A percentile compares a stretch with the other conserved stretches of the same genome.
These are phyloP conservation scores for Polietes domitor DNA, from an alignment of 2,888 invertebrate genomes.

Conservation along the genomic window DNA sequence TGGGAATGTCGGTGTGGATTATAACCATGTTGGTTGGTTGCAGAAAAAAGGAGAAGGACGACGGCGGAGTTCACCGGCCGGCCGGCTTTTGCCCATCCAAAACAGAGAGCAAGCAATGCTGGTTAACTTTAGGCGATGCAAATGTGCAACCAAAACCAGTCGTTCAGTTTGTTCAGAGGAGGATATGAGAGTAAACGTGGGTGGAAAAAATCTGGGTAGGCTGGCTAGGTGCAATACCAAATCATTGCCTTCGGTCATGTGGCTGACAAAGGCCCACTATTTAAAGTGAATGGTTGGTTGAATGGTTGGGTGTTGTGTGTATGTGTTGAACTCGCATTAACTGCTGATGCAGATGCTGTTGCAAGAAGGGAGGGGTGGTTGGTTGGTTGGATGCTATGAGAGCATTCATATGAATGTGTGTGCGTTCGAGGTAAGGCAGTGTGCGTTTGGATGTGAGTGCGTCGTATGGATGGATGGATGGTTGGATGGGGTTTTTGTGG, in stretches of 20 bases:
- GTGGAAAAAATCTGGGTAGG: constrained; percentile 51
- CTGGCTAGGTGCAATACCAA: constrained; percentile 41
- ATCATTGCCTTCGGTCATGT: constrained; percentile 41
- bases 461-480: constrained; percentile 25
- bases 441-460: not conserved
- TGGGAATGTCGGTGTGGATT: not conserved
- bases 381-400: not conserved
- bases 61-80: constrained; percentile 37
- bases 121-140: constrained; percentile 40
- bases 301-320: not conserved
- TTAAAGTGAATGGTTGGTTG: not conserved
- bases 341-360: constrained; percentile 39
- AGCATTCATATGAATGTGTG: constrained; percentile 20
- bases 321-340: not conserved
- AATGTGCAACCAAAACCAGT: constrained; percentile 41
- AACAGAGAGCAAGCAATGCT: not conserved
- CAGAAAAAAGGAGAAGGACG: not conserved
- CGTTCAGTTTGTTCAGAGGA: not conserved
- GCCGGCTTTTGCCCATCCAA: constrained; percentile 8
- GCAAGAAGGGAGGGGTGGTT: not conserved
- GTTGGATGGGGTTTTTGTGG: constrained; percentile 42
- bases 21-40: not conserved
- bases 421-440: constrained; percentile 22
- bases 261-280: constrained; percentile 35
- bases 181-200: not conserved